phyloP scores from a whole-genome alignment of 2,888 invertebrate genomes.

The Morpho helenor region DNA sequence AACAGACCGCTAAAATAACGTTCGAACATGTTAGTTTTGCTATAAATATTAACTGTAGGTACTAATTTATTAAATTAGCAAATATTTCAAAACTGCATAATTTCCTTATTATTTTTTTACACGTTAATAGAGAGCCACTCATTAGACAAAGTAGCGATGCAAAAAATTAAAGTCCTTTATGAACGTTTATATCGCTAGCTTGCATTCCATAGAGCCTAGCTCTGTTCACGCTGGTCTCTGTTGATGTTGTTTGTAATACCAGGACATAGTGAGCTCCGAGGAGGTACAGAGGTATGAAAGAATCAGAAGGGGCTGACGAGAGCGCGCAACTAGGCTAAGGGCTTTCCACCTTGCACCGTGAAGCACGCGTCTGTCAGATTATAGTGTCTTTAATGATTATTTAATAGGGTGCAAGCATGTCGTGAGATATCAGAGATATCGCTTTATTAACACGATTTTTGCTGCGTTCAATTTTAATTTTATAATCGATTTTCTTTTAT shows the following conservation, averaged over 20 bases:
- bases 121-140: slow-evolving; percentile 5
- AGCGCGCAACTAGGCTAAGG: slow-evolving; percentile 62
- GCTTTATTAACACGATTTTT: too few relatives aligned
- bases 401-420: not conserved
- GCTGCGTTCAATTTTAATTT: too few relatives aligned
- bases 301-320: slow-evolving; percentile 41
- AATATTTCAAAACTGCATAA: too few relatives aligned
- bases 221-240: slow-evolving; percentile 20
- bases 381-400: slow-evolving; percentile 11
- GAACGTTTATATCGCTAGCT: slow-evolving; percentile 24
- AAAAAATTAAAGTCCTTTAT: slow-evolving; percentile 28
- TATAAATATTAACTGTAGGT: too few relatives aligned
- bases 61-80: too few relatives aligned
- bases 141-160: slow-evolving; percentile 13
- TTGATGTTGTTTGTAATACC: slow-evolving; percentile 17
- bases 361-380: slow-evolving; percentile 26
- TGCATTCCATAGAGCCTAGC: slow-evolving; percentile 21
- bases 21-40: not conserved
- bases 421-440: not conserved
- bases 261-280: slow-evolving; percentile 28
- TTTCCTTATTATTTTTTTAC: not conserved
- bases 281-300: slow-evolving; percentile 34
- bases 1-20: not conserved
- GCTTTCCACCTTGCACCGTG: slow-evolving; percentile 44
- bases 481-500: too few relatives aligned